A percentile compares a stretch with the other conserved stretches of the same genome.
Evolutionary conservation across 2,888 invertebrate species (phyloP).

Genomic region (Diarsia rubi): DNA sequence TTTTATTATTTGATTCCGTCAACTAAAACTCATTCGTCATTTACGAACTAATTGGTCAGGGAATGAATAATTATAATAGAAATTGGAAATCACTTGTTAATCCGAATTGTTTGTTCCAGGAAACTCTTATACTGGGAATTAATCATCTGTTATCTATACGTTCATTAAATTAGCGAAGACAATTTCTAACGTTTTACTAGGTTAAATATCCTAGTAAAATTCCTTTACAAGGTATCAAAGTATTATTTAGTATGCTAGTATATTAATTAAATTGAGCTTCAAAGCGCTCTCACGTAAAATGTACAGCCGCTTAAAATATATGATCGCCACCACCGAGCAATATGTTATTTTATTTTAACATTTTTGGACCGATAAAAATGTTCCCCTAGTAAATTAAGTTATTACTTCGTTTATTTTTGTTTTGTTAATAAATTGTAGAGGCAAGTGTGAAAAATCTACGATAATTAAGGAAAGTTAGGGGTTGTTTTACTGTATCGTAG

Average conservation of each 20-base stretch:
- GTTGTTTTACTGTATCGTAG: background rate
- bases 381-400: conserved; percentile 13
- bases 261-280: conserved; percentile 42
- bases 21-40: too few relatives aligned
- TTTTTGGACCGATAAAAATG: background rate
- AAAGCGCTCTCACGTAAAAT: conserved; percentile 48
- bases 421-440: background rate
- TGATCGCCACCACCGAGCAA: conserved; percentile 22
- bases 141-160: too few relatives aligned
- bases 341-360: conserved; percentile 21
- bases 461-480: background rate
- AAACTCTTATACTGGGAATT: background rate
- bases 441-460: background rate
- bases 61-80: background rate
- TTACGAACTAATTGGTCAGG: background rate
- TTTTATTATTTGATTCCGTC: too few relatives aligned
- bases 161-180: background rate
- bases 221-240: conserved; percentile 14
- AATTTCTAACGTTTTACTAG: background rate
- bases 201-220: too few relatives aligned
- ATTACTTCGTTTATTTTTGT: background rate
- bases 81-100: background rate
- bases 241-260: conserved; percentile 15
- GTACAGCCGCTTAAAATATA: conserved; percentile 48
- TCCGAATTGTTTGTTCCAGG: background rate